These are phyloP conservation scores for Pissodes strobi DNA, from an alignment of 1,140 invertebrate species.

Conservation along the genomic window DNA sequence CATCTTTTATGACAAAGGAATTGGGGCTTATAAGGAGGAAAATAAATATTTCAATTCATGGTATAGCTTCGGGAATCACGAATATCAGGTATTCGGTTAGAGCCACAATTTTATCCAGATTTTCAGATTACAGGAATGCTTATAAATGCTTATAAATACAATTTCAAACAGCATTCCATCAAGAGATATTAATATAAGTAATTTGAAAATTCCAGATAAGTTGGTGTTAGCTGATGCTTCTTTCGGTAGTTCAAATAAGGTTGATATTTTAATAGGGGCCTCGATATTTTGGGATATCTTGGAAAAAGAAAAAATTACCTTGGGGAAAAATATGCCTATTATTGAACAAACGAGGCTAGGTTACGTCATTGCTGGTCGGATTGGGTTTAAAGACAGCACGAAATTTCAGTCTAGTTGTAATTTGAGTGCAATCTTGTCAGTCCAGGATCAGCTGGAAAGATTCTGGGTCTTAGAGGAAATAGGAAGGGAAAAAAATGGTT, in stretches of 20 bases:
- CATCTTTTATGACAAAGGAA: too few species aligned
- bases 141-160: neutral
- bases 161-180: neutral
- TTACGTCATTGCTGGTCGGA: neutral
- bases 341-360: conserved; percentile 1
- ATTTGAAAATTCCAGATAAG: too few species aligned
- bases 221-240: neutral
- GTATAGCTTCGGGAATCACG: neutral
- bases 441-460: neutral
- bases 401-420: neutral
- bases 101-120: neutral
- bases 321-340: conserved; percentile 3
- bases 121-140: neutral
- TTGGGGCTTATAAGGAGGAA: neutral
- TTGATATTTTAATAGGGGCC: neutral
- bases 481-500: neutral
- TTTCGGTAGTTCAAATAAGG: neutral
- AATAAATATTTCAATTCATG: too few species aligned
- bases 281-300: conserved; percentile 1
- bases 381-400: neutral
- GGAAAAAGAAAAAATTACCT: neutral
- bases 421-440: neutral
- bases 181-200: too few species aligned
- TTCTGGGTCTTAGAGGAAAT: conserved; percentile 2
- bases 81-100: neutral